Percentiles rank a stretch among this genome's conserved stretches.
phyloP scores from a whole-genome alignment of 1,140 invertebrate species.

The Venturia canescens region DNA sequence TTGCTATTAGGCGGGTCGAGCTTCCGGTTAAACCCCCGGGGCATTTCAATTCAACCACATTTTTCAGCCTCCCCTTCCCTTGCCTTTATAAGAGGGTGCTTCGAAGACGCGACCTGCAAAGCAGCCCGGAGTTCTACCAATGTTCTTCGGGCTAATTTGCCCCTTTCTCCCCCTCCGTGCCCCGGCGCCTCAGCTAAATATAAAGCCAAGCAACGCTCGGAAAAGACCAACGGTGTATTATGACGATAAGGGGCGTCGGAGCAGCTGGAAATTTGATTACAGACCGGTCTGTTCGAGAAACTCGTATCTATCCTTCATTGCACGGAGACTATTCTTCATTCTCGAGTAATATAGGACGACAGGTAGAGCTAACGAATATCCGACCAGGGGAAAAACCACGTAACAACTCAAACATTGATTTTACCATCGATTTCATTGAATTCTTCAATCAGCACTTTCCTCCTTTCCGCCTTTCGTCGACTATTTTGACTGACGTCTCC shows the following conservation, averaged over 20 bases:
- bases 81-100: not conserved
- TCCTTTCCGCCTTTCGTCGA: too few species aligned
- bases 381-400: constrained; percentile 23
- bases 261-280: constrained; percentile 48
- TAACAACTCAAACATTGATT: constrained; percentile 1
- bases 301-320: constrained; percentile 35
- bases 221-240: constrained; percentile 34
- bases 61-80: constrained; percentile 44
- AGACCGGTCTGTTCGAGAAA: constrained; percentile 25
- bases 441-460: too few species aligned
- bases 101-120: constrained; percentile 34
- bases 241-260: constrained; percentile 33
- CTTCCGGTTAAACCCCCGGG: constrained; percentile 60
- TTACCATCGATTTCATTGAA: not conserved
- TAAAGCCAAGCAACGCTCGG: not conserved
- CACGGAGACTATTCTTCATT: constrained; percentile 40
- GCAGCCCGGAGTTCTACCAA: not conserved
- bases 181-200: not conserved
- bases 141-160: not conserved
- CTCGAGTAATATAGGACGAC: constrained; percentile 19
- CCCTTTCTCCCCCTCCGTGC: constrained; percentile 12
- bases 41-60: constrained; percentile 63
- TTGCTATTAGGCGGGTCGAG: constrained; percentile 67
- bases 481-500: too few species aligned
- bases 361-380: constrained; percentile 2